Conservation (phyloP, 1,140 invertebrate species). For the Pseudomyrmex sp. region DNA sequence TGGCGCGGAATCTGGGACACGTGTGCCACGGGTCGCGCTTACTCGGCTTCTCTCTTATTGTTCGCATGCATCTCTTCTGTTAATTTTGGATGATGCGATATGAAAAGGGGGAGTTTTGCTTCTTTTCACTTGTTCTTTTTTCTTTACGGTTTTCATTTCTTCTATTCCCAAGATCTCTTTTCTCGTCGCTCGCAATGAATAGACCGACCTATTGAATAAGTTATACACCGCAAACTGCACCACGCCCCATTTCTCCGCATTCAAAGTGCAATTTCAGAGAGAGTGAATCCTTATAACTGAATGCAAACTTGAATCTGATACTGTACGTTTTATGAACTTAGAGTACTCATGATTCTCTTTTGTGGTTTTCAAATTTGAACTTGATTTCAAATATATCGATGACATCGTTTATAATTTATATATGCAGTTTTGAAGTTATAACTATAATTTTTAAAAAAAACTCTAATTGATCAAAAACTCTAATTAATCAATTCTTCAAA, state of each 20-base stretch:
- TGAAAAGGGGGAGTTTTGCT: not conserved
- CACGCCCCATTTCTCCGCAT: conserved; percentile 18
- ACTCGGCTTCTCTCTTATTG: conserved; percentile 14
- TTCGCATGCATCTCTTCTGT: conserved; percentile 26
- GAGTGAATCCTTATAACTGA: not conserved
- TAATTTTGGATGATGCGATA: conserved; percentile 45
- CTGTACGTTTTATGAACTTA: not conserved
- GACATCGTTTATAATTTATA: no score
- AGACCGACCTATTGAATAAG: conserved; percentile 46
- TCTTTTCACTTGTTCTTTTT: not conserved
- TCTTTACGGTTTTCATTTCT: not conserved
- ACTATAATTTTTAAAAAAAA: no score
- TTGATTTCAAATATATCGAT: no score
- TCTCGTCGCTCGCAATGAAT: not conserved
- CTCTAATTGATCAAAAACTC: no score
- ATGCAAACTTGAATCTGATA: conserved; percentile 12
- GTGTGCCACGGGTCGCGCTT: not conserved
- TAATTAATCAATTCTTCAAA: no score
- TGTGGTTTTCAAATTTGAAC: not conserved
- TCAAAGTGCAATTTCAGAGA: conserved; percentile 40
- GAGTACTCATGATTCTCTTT: not conserved
- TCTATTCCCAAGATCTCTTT: conserved; percentile 32
- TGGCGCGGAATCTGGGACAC: not conserved
- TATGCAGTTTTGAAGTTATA: no score
- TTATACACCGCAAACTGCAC: conserved; percentile 35